These are phyloP conservation scores for Glossophaga mutica DNA, from an alignment of 2,797 vertebrate genomes.

Conservation along the genomic window DNA sequence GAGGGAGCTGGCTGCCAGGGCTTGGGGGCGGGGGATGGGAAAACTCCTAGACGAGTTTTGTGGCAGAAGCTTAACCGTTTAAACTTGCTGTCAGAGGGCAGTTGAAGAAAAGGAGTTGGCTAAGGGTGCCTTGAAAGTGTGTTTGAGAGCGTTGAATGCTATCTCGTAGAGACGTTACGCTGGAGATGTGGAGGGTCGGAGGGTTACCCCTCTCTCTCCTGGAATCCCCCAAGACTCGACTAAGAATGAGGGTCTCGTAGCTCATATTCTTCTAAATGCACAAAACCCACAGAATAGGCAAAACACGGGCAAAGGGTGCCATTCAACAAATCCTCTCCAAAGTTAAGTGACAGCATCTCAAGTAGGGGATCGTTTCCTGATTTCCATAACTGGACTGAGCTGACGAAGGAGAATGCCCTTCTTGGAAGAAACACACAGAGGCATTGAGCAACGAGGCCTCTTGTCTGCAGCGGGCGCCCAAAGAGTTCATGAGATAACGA, in stretches of 20 bases:
- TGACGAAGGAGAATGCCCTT: neutral
- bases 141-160: constrained; percentile 26
- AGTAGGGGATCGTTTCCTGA: neutral
- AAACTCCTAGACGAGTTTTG: constrained; percentile 55
- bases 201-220: neutral
- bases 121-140: neutral
- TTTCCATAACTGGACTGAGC: neutral
- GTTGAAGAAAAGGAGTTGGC: constrained; percentile 56
- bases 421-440: neutral
- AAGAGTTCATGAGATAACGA: neutral
- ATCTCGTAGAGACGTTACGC: neutral
- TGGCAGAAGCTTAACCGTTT: constrained; percentile 48
- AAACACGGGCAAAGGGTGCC: neutral
- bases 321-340: neutral
- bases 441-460: neutral
- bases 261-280: neutral
- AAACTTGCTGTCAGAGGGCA: constrained; percentile 54
- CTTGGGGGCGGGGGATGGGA: constrained; percentile 14
- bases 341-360: neutral
- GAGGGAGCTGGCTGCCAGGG: constrained; percentile 36
- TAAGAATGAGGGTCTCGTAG: neutral
- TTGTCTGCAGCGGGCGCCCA: neutral
- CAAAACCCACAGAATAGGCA: neutral
- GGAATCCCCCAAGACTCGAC: neutral
- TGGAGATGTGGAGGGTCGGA: neutral